phyloP scores from a whole-genome alignment of 2,888 invertebrate genomes.

The Stomorhina lunata region DNA sequence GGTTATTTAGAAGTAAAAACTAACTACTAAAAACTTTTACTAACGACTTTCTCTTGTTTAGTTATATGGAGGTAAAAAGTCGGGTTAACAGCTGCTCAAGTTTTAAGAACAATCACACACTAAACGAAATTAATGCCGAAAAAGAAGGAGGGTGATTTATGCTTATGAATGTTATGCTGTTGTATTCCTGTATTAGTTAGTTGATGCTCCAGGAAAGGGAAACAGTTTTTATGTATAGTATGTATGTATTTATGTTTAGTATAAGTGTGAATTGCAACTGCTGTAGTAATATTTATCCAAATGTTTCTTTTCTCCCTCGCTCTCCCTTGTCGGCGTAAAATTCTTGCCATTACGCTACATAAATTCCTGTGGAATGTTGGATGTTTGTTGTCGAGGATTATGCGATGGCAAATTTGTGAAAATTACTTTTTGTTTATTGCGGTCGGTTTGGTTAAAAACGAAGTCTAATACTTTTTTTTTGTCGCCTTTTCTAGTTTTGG shows the following conservation, averaged over 20 bases:
- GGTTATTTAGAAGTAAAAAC: conserved; percentile 34
- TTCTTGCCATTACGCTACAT: conserved; percentile 72
- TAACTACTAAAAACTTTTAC: conserved; percentile 60
- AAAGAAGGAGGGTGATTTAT: conserved; percentile 48
- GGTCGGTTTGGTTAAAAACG: conserved; percentile 36
- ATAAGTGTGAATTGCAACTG: conserved; percentile 33
- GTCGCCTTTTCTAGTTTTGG: background rate
- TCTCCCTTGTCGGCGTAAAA: conserved; percentile 24
- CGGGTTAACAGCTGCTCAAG: conserved; percentile 65
- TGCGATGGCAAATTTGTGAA: conserved; percentile 78
- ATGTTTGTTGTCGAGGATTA: conserved; percentile 72
- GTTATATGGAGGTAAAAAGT: conserved; percentile 62
- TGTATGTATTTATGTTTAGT: background rate
- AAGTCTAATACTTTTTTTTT: background rate
- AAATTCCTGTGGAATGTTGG: conserved; percentile 74
- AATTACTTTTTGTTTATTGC: conserved; percentile 78
- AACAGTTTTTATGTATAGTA: conserved; percentile 26
- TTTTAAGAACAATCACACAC: conserved; percentile 57
- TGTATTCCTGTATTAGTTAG: conserved; percentile 18
- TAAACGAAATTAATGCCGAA: background rate
- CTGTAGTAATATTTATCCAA: conserved; percentile 19
- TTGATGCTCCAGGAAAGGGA: conserved; percentile 12
- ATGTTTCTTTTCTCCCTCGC: background rate
- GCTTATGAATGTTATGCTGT: too few relatives aligned
- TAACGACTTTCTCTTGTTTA: conserved; percentile 63